Conservation (phyloP, 2,888 invertebrate species). For the Eristalinus sepulchralis region DNA sequence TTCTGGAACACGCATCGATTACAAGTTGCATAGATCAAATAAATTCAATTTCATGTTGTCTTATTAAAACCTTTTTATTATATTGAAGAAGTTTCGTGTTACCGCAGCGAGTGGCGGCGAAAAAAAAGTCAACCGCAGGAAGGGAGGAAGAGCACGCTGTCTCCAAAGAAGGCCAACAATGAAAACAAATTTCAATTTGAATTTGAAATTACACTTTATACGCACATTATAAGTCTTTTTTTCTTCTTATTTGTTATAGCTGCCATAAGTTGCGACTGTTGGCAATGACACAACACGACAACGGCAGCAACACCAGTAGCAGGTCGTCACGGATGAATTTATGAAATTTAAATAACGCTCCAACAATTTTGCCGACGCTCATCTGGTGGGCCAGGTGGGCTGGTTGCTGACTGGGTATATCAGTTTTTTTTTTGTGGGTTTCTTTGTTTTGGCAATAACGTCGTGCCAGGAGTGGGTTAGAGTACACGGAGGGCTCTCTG, state of each 20-base stretch:
- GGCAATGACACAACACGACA: conserved; percentile 14
- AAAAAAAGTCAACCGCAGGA: neutral
- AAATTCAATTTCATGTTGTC: neutral
- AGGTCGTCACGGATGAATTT: conserved; percentile 52
- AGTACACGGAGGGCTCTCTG: conserved; percentile 7
- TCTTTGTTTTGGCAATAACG: conserved; percentile 1
- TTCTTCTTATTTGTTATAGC: conserved; percentile 9
- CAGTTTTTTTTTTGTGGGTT: neutral
- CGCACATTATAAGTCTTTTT: conserved; percentile 21
- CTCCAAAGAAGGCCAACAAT: conserved; percentile 26
- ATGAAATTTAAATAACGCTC: conserved; percentile 63
- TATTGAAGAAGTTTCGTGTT: neutral
- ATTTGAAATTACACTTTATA: conserved; percentile 36
- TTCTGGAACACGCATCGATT: neutral
- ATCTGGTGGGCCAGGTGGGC: conserved; percentile 39
- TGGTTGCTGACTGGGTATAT: conserved; percentile 2
- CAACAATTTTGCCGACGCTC: conserved; percentile 58
- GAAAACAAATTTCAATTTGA: conserved; percentile 44
- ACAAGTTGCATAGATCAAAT: neutral
- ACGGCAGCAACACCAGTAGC: neutral
- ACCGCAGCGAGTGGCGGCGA: neutral
- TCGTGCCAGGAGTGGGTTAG: conserved; percentile 6
- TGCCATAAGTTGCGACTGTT: conserved; percentile 23
- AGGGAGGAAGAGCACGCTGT: neutral
- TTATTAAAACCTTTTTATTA: neutral